Conservation (phyloP, 2,888 invertebrate genomes). For the Xiphydria camelus region DNA sequence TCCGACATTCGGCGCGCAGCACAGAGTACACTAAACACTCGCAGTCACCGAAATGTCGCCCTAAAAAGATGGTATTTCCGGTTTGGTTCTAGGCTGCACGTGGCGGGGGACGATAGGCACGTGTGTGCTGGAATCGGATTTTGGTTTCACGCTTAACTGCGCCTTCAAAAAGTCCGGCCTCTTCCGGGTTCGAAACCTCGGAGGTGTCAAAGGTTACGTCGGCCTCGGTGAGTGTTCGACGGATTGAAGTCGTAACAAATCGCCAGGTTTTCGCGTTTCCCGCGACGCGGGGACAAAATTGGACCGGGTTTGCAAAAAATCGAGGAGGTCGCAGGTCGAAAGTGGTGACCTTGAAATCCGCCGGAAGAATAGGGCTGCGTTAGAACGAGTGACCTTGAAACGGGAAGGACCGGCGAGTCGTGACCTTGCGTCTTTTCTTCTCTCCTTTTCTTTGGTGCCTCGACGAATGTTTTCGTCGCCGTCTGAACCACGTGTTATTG, state of each 20-base stretch:
- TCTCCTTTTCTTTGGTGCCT: too few relatives aligned
- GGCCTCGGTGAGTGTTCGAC: constrained; percentile 75
- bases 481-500: too few relatives aligned
- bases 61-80: constrained; percentile 36
- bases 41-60: constrained; percentile 4
- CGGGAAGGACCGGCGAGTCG: too few relatives aligned
- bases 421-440: too few relatives aligned
- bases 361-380: background rate
- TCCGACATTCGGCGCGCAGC: too few relatives aligned
- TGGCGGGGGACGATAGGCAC: constrained; percentile 71
- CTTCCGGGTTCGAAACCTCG: constrained; percentile 87
- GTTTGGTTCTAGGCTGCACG: constrained; percentile 63
- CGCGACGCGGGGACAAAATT: too few relatives aligned
- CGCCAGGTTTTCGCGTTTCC: too few relatives aligned
- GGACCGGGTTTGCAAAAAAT: too few relatives aligned
- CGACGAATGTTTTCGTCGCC: too few relatives aligned
- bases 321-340: too few relatives aligned
- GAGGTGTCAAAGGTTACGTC: constrained; percentile 87
- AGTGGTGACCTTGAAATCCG: too few relatives aligned
- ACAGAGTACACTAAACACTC: constrained; percentile 37
- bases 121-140: constrained; percentile 87
- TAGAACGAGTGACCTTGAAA: constrained; percentile 7
- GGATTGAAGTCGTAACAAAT: constrained; percentile 3
- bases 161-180: constrained; percentile 90
- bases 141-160: constrained; percentile 88